Base-by-base conservation (phyloP, 2,797 vertebrate species). In the Leucoraja ocellata region DNA sequence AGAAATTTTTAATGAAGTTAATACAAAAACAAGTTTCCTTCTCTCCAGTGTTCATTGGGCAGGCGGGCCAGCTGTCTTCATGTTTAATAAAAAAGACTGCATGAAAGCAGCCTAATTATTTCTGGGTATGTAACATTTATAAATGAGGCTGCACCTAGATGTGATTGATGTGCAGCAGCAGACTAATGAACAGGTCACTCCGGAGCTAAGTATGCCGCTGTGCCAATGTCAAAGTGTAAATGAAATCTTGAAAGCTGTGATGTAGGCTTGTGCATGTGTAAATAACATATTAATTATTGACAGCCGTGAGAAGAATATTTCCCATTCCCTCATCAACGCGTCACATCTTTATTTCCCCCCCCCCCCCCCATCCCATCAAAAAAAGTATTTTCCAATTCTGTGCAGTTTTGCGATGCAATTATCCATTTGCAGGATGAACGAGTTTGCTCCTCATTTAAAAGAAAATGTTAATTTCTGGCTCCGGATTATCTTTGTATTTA, bases 211-310 rank as follows among this genome's bases (percentile, higher is more conserved):
- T 96, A 95, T 95, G 95, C 96, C 96, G 96, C 96, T 95, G 97
- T 96, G 96, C 95, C 95, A 96, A 96, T 97, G 97, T 98, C 97
- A 97, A 96, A 96, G 96, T 96, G 96, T 97, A 98, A 98, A 98
- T 97, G 96, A 96, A 97, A 97, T 96, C 96, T 97, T 96, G 95
- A 97, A 97, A 96, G 97, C 96, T 95, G 96, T 96, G 96, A 96
- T 97, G 97, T 96, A 96, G 96, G 96, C 96, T 96, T 97, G 97
- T 98, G 98, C 97, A 96, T 96, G 97, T 97, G 97, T 98, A 98
- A 98, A 98, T 98, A 97, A 98, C 98, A 97, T 97, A 97, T 98
- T 98, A 97, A 98, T 98, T 98, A 98, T 97, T 97, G 96, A 96
- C 96, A 96, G 96, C 95, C 93, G 94, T 94, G 95, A 95, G 96